Conservation (phyloP, 2,113 vertebrate species). For the Fukomys damarensis region DNA sequence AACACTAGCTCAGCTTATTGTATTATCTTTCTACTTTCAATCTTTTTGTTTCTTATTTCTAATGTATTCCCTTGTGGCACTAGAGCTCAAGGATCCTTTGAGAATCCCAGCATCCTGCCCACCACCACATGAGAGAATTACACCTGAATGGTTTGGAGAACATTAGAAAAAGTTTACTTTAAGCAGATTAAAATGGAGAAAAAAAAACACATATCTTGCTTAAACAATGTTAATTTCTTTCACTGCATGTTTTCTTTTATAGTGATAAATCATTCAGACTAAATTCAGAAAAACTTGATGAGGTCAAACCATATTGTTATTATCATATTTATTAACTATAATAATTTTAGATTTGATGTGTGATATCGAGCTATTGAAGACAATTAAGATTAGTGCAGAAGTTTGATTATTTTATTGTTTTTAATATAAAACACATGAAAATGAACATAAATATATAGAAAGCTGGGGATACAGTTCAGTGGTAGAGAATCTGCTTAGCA, state of each 20-base stretch:
- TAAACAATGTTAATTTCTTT: neutral
- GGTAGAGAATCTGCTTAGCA: neutral
- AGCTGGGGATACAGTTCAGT: neutral
- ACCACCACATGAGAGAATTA: too few species aligned
- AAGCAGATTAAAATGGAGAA: neutral
- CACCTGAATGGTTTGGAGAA: neutral
- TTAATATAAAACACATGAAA: too few species aligned
- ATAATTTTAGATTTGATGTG: neutral
- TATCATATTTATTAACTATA: neutral
- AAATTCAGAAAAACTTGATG: neutral
- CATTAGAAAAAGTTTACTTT: neutral
- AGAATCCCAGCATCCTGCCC: too few species aligned
- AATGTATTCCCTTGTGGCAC: fast-evolving
- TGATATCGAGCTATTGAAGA: neutral
- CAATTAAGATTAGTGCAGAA: neutral
- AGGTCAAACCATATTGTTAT: neutral
- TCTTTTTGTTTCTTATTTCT: neutral
- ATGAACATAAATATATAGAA: neutral
- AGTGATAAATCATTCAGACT: neutral
- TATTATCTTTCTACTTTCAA: fast-evolving
- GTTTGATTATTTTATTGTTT: neutral
- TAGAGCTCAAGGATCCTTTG: fast-evolving
- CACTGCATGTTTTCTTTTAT: fast-evolving
- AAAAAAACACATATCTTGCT: neutral
- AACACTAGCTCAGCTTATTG: fast-evolving